Conservation (phyloP, 2,797 vertebrate species). For the Hyperoplus immaculatus region DNA sequence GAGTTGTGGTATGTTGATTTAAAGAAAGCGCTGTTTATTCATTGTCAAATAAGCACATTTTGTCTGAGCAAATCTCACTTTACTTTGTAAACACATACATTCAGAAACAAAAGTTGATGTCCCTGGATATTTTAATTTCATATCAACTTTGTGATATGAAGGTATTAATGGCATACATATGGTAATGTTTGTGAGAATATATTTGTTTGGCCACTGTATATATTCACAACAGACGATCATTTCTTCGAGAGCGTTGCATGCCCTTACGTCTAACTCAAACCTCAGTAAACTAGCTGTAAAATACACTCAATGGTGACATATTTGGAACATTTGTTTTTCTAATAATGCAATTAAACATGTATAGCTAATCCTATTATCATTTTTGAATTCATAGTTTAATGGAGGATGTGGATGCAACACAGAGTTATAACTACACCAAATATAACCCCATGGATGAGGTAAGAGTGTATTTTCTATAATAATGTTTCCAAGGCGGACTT, state of each 20-base stretch:
- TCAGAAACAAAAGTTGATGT: not conserved
- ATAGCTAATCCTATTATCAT: not conserved
- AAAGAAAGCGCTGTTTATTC: not conserved
- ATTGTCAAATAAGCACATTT: not conserved
- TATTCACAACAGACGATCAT: not conserved
- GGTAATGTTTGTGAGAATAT: not conserved
- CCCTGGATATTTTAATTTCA: not conserved
- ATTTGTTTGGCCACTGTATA: not conserved
- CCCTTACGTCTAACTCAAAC: not conserved
- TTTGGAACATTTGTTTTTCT: too few species aligned
- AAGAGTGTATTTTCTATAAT: not conserved
- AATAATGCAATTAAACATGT: too few species aligned
- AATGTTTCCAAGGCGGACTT: not conserved
- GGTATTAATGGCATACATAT: not conserved
- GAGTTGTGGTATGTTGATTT: conserved; percentile 20
- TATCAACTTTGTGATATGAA: not conserved
- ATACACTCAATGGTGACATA: not conserved
- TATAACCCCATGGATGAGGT: conserved; percentile 75
- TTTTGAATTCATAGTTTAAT: conserved; percentile 36
- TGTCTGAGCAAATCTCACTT: not conserved
- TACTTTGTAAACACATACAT: not conserved
- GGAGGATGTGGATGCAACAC: conserved; percentile 1
- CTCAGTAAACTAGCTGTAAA: not conserved
- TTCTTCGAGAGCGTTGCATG: not conserved
- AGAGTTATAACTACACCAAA: conserved; percentile 67